Percentiles rank a stretch among this genome's conserved stretches.
phyloP scores from a whole-genome alignment of 2,113 vertebrate species.

The Morphnarchus princeps region DNA sequence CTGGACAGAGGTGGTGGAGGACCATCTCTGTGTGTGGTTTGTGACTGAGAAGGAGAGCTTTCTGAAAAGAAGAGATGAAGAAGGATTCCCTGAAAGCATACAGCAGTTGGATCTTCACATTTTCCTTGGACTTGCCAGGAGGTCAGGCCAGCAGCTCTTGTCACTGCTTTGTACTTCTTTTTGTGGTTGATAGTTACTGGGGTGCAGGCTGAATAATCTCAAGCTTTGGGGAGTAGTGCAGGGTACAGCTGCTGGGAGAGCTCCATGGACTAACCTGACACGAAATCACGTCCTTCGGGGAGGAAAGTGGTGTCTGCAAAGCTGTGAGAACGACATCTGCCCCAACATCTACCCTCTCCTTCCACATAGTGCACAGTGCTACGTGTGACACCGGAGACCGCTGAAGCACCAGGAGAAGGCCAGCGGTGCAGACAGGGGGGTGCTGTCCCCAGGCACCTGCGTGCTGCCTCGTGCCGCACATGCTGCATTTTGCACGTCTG shows the following conservation, averaged over 20 bases:
- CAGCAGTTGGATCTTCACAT: neutral
- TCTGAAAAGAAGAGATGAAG: too few species aligned
- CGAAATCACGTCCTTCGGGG: fast-evolving
- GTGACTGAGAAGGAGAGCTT: neutral
- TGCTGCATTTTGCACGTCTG: neutral
- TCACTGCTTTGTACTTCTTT: neutral
- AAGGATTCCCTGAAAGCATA: neutral
- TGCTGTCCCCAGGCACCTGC: neutral
- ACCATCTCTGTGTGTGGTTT: too few species aligned
- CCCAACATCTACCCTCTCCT: neutral
- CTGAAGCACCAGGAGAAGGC: neutral
- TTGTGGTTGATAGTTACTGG: neutral
- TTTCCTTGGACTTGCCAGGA: neutral
- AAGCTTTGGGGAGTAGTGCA: neutral
- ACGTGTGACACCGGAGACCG: fast-evolving
- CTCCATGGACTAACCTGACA: neutral
- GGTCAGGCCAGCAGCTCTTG: neutral
- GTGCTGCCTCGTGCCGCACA: too few species aligned
- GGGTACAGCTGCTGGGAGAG: neutral
- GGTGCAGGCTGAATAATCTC: neutral
- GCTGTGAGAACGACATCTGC: neutral
- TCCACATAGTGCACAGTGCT: fast-evolving
- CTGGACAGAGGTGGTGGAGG: neutral
- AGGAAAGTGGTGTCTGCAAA: neutral
- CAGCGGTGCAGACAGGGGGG: fast-evolving